Evolutionary conservation across 2,888 invertebrate species (phyloP).

Genomic region (Rhamnusium bicolor): DNA sequence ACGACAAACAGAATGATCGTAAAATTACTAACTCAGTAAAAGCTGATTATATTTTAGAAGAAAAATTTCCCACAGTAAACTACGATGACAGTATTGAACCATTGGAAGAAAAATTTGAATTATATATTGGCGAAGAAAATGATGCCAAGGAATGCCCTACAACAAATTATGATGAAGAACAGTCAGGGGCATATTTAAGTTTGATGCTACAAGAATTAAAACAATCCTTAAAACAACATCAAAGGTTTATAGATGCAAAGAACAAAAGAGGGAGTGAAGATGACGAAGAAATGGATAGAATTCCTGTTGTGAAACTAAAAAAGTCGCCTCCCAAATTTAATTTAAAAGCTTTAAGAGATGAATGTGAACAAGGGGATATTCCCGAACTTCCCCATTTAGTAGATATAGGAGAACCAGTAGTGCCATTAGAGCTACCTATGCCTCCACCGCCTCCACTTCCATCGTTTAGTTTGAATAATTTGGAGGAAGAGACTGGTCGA

Average conservation of each 20-base stretch:
- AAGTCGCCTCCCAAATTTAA: constrained; percentile 48
- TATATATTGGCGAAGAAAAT: constrained; percentile 46
- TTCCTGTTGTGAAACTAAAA: constrained; percentile 2
- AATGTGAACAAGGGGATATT: background rate
- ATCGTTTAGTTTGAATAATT: constrained; percentile 25
- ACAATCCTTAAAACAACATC: constrained; percentile 55
- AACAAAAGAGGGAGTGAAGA: constrained; percentile 51
- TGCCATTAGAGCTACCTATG: constrained; percentile 11
- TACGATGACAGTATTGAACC: constrained; percentile 52
- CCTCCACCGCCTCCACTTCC: constrained; percentile 42
- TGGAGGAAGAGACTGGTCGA: constrained; percentile 24
- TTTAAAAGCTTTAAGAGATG: constrained; percentile 29
- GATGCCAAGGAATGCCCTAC: constrained; percentile 11
- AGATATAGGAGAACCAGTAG: background rate
- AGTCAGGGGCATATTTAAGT: constrained; percentile 46
- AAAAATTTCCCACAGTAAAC: constrained; percentile 22
- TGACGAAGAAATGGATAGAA: constrained; percentile 36
- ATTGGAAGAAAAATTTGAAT: constrained; percentile 57
- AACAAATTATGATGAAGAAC: constrained; percentile 35
- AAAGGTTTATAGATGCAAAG: constrained; percentile 56
- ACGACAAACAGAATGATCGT: background rate
- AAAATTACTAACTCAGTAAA: background rate
- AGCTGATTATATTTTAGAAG: background rate
- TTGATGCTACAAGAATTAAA: constrained; percentile 57
- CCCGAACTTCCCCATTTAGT: background rate